Evolutionary conservation across 2,113 vertebrate genomes (phyloP).

Genomic region (Ceyx cyanopectus): DNA sequence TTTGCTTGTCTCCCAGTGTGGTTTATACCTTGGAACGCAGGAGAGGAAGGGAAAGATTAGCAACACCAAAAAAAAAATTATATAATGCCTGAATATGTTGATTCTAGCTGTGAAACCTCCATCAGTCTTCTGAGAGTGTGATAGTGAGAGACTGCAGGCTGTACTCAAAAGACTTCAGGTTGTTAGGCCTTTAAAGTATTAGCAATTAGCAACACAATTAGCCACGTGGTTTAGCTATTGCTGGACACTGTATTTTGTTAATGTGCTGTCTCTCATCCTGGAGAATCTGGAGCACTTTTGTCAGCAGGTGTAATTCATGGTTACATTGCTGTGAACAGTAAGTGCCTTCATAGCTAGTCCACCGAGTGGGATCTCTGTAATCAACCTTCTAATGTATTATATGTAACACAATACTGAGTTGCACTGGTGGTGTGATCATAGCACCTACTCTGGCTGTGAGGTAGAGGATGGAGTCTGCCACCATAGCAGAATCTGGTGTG

Average conservation of each 20-base stretch:
- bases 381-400: not conserved
- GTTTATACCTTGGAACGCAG: not conserved
- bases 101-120: not conserved
- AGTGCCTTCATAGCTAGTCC: not conserved
- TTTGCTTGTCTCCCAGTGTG: not conserved
- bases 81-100: not conserved
- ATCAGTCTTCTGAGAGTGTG: not conserved
- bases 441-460: rapidly evolving
- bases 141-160: not conserved
- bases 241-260: not conserved
- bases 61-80: not conserved
- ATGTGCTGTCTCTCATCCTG: not conserved
- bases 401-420: not conserved
- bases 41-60: not conserved
- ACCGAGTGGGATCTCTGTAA: not conserved
- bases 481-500: not conserved
- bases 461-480: not conserved
- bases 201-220: not conserved
- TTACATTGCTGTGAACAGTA: not conserved
- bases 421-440: not conserved
- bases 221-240: not conserved
- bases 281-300: not conserved
- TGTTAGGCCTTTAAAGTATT: not conserved
- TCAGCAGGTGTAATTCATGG: not conserved
- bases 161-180: not conserved